Conservation (phyloP, 2,113 vertebrate species). For the Meleagris gallopavo region DNA sequence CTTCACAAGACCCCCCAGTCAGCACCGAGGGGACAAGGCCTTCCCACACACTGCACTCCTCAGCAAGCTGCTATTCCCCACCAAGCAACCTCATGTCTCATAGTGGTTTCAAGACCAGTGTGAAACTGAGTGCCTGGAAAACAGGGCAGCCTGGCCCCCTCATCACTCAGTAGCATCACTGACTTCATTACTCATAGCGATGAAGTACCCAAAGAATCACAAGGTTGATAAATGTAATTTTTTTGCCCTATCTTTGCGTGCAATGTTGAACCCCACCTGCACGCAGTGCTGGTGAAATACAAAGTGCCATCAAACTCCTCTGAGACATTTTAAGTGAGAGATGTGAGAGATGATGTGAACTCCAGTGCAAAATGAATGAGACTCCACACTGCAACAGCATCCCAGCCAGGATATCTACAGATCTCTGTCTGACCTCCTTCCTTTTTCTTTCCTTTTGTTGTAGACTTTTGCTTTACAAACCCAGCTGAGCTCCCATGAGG, state of each 20-base stretch:
- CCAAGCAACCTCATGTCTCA: not conserved
- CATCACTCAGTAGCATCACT: not conserved
- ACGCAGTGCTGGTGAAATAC: not conserved
- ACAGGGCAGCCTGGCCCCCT: not conserved
- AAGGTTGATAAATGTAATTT: not conserved
- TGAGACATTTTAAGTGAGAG: not conserved
- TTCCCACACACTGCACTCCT: not conserved
- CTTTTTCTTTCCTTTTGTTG: not conserved
- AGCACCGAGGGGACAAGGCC: not conserved
- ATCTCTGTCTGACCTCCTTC: not conserved
- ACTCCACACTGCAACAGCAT: not conserved
- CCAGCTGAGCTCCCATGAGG: slow-evolving; percentile 9
- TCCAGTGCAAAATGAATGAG: not conserved
- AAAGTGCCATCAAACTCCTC: not conserved
- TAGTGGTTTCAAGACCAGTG: accelerated
- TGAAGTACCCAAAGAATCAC: not conserved
- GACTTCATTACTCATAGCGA: not conserved
- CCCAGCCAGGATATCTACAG: not conserved
- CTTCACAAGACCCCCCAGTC: not conserved
- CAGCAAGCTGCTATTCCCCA: not conserved
- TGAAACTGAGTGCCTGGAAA: not conserved
- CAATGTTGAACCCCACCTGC: accelerated
- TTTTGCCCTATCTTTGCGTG: not conserved
- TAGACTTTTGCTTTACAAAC: not conserved
- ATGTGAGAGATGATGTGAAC: not conserved